Evolutionary conservation across 92 coral and sea anemone genomes (phyloP), one percentile per base, ranked within the genome.

Genomic region (Porites rus): DNA sequence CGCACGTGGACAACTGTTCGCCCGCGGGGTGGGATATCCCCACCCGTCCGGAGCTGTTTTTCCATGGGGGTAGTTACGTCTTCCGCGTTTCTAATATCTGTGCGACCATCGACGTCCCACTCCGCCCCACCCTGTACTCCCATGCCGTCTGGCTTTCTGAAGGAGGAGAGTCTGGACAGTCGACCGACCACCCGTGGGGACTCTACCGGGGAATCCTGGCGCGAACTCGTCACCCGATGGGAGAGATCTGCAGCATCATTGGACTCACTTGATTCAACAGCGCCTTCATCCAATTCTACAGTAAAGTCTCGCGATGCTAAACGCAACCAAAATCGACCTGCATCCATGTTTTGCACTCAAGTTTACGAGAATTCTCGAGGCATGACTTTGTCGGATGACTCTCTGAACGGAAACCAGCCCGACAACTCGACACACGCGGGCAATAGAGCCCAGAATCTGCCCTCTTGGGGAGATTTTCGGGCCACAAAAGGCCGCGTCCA

Each of bases 51-150:
- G 7, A 88, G 94, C 75, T 89, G 93, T 75, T 95, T 93, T 68
- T 62, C 94, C 21, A 52, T 84, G 51, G 87, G 92, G 54, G 83
- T 83, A 13, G 89, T 94, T 58, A 90, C 98, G 2, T 77, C 90
- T 10, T 90, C 93, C 43, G 88, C 82, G 50, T 92, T 93, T 31
- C 80, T 90, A 61, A 17, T 88, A 22, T 61, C 79, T 65, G 79
- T 83, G 11, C 98, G 98, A 7, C 98, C 98, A 7, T 88, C 94
- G 9, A 88, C 98, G 18, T 90, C 98, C 7, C 98, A 64, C 76
- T 94, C 98, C 1, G 98, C 96, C 61, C 98, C 98, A 5, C 96
- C 98, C 70, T 82, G 93, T 59, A 94, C 98, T 31, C 98, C 98
- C 0, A 90, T 69, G 90, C 87, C 76, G 14, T 64, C 84, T 66